Base-by-base conservation (phyloP, 2,888 invertebrate species). In the Priocnemis perturbator region DNA sequence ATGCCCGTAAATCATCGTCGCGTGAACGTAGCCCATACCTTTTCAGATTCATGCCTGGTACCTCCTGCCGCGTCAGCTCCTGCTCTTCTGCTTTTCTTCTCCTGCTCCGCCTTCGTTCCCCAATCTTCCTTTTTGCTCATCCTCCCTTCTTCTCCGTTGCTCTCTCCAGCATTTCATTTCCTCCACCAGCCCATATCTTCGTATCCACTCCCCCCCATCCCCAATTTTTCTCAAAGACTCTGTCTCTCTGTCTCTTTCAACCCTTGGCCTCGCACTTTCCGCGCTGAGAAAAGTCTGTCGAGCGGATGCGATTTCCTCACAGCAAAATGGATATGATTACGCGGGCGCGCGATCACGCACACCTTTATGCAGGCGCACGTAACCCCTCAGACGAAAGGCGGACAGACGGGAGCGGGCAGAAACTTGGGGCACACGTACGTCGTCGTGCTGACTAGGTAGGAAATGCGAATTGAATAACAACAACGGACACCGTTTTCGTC, bases 1-100 rank as follows among this genome's bases (percentile, higher is more conserved):
- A 81, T 76, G 79, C 74, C 74, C 76, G 79, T 84, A 83, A 84
- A 84, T 84, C 84, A 84, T 82, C 78, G 82, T 74, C 83, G 80
- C 81, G 80, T 74, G 82, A 82, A 83, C 78, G 81, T 79, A 72
- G 79, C 82, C 81, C 79, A 68, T 77, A 79, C 79, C 82, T 83
- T 83, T 81, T 83, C 82, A 73, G 82, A 81, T 82, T 82, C 82
- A 78, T 82, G 74, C 73, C 69, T 61, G 73, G 73, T 81, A 77
- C 80, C 81, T 76, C 50, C 64, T 78, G 83, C 84, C 68, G 67
- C 77, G 84, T 84, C 83, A 84, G 84, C 83, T 78, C 67, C 76
- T 74, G 76, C 52, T 44, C 60, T 60, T 72, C 66, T 60, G 53
- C 67, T 64, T 64, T 62, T 50, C 62, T 45, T 71, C 62, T 63